These are phyloP conservation scores for Thunnus thynnus DNA, from an alignment of 2,113 vertebrate genomes.

Conservation along the genomic window DNA sequence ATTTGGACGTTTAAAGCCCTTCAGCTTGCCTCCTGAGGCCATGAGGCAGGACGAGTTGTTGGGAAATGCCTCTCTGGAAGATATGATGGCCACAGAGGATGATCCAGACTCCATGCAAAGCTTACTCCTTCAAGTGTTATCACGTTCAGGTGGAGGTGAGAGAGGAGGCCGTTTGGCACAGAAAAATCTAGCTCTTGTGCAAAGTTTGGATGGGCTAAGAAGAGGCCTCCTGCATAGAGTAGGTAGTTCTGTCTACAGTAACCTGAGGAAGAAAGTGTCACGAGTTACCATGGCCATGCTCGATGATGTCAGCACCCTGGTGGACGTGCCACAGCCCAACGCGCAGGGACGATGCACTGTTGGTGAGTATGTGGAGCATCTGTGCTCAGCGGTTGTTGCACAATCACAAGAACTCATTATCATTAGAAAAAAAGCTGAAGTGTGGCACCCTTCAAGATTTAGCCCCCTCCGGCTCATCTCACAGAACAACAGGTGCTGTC, in stretches of 20 bases:
- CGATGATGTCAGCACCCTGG: conserved; percentile 87
- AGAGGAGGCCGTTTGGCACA: conserved; percentile 66
- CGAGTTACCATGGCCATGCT: conserved; percentile 87
- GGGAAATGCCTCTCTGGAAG: conserved; percentile 67
- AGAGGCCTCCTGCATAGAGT: conserved; percentile 87
- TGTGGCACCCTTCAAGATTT: neutral
- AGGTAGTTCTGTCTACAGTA: conserved; percentile 88
- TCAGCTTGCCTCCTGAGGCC: conserved; percentile 81
- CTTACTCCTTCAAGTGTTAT: conserved; percentile 86
- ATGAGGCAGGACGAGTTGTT: conserved; percentile 54
- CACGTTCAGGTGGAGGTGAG: conserved; percentile 78
- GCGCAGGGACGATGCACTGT: conserved; percentile 85
- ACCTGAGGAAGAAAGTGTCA: conserved; percentile 88
- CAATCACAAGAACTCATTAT: neutral
- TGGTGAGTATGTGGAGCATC: conserved; percentile 82
- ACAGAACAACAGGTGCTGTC: neutral
- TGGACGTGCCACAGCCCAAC: conserved; percentile 84
- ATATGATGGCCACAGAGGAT: conserved; percentile 37
- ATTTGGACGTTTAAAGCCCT: conserved; percentile 82
- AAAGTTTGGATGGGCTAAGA: conserved; percentile 84
- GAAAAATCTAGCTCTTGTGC: conserved; percentile 85
- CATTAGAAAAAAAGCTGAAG: neutral
- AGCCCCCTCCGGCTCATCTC: neutral
- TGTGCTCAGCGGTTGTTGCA: neutral
- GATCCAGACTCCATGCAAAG: conserved; percentile 76